Evolutionary conservation across 2,113 vertebrate species (phyloP).

Genomic region (Lamprologus speciosus): DNA sequence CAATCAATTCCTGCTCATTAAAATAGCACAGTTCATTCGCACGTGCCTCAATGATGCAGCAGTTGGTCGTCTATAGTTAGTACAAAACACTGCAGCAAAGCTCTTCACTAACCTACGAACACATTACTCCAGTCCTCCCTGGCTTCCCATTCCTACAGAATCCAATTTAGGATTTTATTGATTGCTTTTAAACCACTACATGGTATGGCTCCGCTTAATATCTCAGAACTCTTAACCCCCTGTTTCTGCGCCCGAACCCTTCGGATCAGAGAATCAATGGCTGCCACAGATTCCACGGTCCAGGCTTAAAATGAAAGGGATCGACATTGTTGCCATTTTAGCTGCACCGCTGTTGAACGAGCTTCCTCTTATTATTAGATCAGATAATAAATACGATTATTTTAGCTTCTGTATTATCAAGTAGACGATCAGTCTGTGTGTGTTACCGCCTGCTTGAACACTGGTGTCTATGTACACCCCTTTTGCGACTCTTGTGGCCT

Average conservation of each 20-base stretch:
- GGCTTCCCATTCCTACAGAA: not conserved
- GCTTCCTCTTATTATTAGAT: not conserved
- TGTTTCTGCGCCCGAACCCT: not conserved
- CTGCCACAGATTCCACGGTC: not conserved
- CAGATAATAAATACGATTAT: not conserved
- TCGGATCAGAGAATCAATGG: not conserved
- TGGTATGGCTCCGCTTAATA: not conserved
- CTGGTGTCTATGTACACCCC: not conserved
- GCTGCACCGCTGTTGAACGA: not conserved
- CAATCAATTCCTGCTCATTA: not conserved
- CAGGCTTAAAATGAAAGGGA: not conserved
- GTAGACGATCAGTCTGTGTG: not conserved
- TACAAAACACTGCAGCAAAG: not conserved
- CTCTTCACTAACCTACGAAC: not conserved
- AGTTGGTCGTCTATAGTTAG: not conserved
- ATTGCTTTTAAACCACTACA: not conserved
- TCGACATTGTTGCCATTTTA: not conserved
- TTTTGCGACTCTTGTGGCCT: not conserved
- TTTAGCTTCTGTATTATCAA: not conserved
- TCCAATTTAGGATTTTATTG: not conserved
- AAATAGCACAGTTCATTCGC: fast-evolving
- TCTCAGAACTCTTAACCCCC: not conserved
- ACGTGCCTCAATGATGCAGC: not conserved
- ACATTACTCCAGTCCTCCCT: not conserved
- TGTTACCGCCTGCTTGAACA: fast-evolving